Base-by-base conservation (phyloP, 2,113 vertebrate species). In the Passer montanus region DNA sequence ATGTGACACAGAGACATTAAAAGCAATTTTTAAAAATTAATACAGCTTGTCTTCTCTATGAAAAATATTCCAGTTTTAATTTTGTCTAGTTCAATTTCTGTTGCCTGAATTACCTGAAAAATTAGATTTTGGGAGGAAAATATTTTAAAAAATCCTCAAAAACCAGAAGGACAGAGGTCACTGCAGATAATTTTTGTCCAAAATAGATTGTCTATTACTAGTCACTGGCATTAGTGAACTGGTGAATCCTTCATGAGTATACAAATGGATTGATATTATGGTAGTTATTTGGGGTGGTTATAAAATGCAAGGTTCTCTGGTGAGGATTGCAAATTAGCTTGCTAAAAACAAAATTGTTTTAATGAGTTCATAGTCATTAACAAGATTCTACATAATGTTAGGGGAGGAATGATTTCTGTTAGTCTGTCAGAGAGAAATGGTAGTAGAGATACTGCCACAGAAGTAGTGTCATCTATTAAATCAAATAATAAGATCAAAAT, bases 131-230 rank as follows among this genome's bases (percentile, higher is more conserved):
- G 63, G 11, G 9, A 72, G 7, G 7, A 47, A 84, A 67, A 22
- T 14, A 3, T 9, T 0, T 5, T 9, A 47, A 79, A 68, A 55
- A 43, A 22, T 18, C 3, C 4, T 37, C 7, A 31, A 47, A 63
- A 75, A 15, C 0, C 2, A 4, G 26, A 52, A 19, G 3, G 11
- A 43, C 13, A 62, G 22, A 39, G 14, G 3, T 5, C 4, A 55
- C 6, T 64, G 46, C 31, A 77, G 20, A 10, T 58, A 6, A 11
- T 55, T 68, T 81, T 62, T 55, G 6, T 27, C 33, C 16, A 78
- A 66, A 74, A 82, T 37, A 2, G 5, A 28, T 56, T 60, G 26
- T 56, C 19, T 70, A 0, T 55, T 44, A 28, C 10, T 79, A 52
- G 6, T 56, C 6, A 26, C 14, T 83, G 18, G 5, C 20, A 39